phyloP scores from a whole-genome alignment of 1,140 invertebrate genomes.

The Tachypleus tridentatus region DNA sequence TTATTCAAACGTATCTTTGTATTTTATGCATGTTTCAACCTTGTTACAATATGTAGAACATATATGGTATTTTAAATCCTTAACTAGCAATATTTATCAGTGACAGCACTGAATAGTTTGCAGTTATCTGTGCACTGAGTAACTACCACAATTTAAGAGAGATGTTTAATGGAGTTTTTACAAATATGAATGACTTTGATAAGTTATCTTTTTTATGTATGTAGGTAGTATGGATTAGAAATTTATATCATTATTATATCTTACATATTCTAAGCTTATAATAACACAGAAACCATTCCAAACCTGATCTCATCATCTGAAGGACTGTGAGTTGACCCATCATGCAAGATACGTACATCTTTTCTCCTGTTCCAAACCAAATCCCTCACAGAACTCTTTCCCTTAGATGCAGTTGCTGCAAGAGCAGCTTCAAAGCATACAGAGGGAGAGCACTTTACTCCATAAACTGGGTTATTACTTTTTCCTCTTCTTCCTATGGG shows the following conservation, averaged over 20 bases:
- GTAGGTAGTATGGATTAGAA: not conserved
- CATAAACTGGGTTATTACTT: conserved; percentile 2
- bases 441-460: conserved; percentile 11
- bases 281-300: not conserved
- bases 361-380: conserved; percentile 11
- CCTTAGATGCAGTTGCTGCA: conserved; percentile 1
- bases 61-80: too few species aligned
- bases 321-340: conserved; percentile 3
- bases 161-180: too few species aligned
- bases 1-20: too few species aligned
- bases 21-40: too few species aligned
- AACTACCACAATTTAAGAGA: too few species aligned
- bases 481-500: conserved; percentile 10
- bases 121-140: too few species aligned
- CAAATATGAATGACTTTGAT: too few species aligned
- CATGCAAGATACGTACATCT: conserved; percentile 5
- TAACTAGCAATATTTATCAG: too few species aligned
- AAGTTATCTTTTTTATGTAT: too few species aligned
- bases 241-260: not conserved
- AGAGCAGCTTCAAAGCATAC: conserved; percentile 16
- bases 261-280: too few species aligned
- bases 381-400: conserved; percentile 7
- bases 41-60: too few species aligned
- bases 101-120: too few species aligned
- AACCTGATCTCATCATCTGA: conserved; percentile 17